A percentile compares a stretch with the other conserved stretches of the same genome.
These are phyloP conservation scores for Athrips mouffetella DNA, from an alignment of 2,888 invertebrate species.

Conservation along the genomic window DNA sequence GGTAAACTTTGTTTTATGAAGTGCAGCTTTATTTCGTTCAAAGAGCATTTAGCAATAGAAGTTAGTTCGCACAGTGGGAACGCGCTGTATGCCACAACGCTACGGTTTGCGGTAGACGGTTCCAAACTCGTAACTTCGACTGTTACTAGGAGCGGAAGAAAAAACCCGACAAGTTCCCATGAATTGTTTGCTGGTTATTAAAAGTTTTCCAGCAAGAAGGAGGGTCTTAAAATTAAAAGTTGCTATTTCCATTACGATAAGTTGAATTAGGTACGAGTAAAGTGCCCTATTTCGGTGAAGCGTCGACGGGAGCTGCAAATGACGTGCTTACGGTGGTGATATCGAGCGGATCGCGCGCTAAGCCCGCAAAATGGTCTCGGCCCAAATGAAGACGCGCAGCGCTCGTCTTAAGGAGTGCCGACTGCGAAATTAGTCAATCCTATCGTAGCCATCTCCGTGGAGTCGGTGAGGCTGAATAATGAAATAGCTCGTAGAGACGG, in stretches of 20 bases:
- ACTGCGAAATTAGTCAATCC: constrained; percentile 72
- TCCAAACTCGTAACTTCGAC: constrained; percentile 47
- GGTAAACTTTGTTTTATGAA: constrained; percentile 30
- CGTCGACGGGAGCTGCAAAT: constrained; percentile 52
- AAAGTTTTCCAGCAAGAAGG: constrained; percentile 49
- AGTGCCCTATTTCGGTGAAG: constrained; percentile 40
- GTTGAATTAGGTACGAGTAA: constrained; percentile 43
- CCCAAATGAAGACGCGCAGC: constrained; percentile 62
- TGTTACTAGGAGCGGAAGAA: constrained; percentile 35
- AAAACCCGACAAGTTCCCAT: constrained; percentile 43
- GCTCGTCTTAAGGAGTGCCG: constrained; percentile 48
- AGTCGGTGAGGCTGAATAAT: constrained; percentile 67
- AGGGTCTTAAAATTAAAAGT: constrained; percentile 45
- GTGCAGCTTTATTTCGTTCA: constrained; percentile 36
- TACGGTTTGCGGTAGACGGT: constrained; percentile 45
- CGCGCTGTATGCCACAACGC: constrained; percentile 30
- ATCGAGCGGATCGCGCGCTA: constrained; percentile 55
- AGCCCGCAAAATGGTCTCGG: constrained; percentile 58
- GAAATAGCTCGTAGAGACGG: constrained; percentile 68
- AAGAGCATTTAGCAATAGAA: constrained; percentile 43
- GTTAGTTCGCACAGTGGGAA: constrained; percentile 33
- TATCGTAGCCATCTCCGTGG: constrained; percentile 62
- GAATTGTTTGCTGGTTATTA: constrained; percentile 54
- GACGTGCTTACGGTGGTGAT: constrained; percentile 62
- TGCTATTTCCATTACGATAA: constrained; percentile 46